A percentile compares a stretch with the other conserved stretches of the same genome.
phyloP scores from a whole-genome alignment of 2,888 invertebrate species.

The Gymnoscelis rufifasciata region DNA sequence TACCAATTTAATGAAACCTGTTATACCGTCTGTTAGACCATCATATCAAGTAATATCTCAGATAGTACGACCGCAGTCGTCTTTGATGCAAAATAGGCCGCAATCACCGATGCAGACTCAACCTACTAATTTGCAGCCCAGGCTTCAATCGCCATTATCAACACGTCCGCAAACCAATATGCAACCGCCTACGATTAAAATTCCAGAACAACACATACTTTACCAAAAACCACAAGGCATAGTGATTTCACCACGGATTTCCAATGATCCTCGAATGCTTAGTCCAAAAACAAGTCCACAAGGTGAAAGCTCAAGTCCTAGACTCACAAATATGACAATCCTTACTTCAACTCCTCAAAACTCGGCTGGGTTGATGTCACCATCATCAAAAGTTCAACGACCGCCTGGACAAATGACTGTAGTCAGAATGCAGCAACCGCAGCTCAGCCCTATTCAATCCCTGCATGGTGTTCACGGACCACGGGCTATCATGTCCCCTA shows the following conservation, averaged over 20 bases:
- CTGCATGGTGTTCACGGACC: constrained; percentile 61
- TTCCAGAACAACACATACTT: constrained; percentile 77
- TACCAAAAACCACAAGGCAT: constrained; percentile 71
- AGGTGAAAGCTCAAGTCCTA: constrained; percentile 58
- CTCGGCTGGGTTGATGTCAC: constrained; percentile 56
- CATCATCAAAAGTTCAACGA: constrained; percentile 61
- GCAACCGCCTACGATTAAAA: constrained; percentile 83
- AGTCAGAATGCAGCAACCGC: constrained; percentile 74
- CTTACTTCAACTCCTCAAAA: constrained; percentile 61
- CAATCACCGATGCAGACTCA: constrained; percentile 28
- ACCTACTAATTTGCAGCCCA: constrained; percentile 42
- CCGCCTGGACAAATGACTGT: constrained; percentile 73
- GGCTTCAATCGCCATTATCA: constrained; percentile 2
- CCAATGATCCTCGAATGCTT: constrained; percentile 59
- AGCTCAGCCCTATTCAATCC: constrained; percentile 65
- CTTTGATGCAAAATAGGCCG: constrained; percentile 58
- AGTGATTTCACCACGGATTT: constrained; percentile 64
- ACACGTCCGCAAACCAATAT: constrained; percentile 62
- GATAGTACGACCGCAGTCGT: constrained; percentile 54
- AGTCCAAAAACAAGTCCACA: constrained; percentile 65
- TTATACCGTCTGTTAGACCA: constrained; percentile 54
- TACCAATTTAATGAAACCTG: constrained; percentile 48
- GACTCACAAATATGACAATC: constrained; percentile 62
- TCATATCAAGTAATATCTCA: constrained; percentile 72
- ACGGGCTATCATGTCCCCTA: constrained; percentile 67